Conservation (phyloP, 2,797 vertebrate genomes). For the Sebastes dallii region DNA sequence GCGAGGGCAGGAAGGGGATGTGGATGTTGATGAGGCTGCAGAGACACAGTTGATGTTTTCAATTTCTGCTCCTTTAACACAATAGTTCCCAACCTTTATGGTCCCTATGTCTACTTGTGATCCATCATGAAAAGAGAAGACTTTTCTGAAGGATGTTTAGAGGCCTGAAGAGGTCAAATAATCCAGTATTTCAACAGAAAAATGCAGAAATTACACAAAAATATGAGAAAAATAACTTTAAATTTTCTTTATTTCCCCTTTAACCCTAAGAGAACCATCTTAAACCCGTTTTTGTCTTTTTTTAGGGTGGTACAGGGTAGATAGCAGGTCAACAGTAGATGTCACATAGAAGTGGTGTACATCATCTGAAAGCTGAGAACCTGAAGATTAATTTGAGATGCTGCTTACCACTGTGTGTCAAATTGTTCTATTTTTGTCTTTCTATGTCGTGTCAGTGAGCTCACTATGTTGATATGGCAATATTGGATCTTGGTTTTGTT, state of each 20-base stretch:
- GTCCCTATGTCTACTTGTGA: not conserved
- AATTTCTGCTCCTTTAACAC: not conserved
- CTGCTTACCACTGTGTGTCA: too few relatives aligned
- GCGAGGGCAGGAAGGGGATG: not conserved
- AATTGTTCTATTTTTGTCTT: not conserved
- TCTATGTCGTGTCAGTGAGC: not conserved
- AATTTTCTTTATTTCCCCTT: not conserved
- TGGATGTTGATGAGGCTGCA: slow-evolving; percentile 1
- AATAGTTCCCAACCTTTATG: not conserved
- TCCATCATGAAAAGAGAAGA: not conserved
- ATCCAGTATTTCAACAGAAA: not conserved
- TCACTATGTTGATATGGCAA: not conserved
- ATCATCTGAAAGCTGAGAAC: too few relatives aligned
- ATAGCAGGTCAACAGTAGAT: too few relatives aligned
- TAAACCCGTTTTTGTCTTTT: too few relatives aligned
- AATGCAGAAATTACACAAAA: not conserved
- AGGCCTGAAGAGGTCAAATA: not conserved
- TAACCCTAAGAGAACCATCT: rapidly evolving
- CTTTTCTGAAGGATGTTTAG: not conserved
- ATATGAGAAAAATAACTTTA: too few relatives aligned
- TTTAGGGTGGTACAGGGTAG: not conserved
- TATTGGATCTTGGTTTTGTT: not conserved
- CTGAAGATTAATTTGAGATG: too few relatives aligned
- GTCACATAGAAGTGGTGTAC: too few relatives aligned
- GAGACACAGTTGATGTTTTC: not conserved